Evolutionary conservation across 2,113 vertebrate genomes (phyloP).

Genomic region (Pipra filicauda): DNA sequence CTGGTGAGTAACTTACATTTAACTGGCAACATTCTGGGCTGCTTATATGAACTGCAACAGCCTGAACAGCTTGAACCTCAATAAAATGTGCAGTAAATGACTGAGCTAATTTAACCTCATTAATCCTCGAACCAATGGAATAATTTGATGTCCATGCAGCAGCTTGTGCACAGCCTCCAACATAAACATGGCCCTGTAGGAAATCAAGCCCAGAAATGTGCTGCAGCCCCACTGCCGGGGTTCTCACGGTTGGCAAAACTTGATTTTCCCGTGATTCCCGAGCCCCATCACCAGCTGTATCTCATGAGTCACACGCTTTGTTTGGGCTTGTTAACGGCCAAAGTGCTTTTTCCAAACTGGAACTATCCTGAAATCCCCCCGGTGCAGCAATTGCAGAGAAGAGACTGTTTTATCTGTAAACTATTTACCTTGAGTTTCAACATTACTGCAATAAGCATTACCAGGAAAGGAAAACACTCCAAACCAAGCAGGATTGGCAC

Average conservation of each 20-base stretch:
- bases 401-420: neutral
- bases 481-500: neutral
- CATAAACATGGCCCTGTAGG: conserved; percentile 54
- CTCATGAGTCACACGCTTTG: neutral
- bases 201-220: conserved; percentile 21
- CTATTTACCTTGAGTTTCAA: neutral
- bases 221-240: neutral
- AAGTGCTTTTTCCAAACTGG: neutral
- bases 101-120: conserved; percentile 77
- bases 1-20: conserved; percentile 73
- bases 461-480: neutral
- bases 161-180: conserved; percentile 41
- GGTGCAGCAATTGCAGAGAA: neutral
- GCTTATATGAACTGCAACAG: conserved; percentile 65
- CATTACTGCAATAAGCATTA: neutral
- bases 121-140: conserved; percentile 73
- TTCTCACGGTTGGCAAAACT: conserved; percentile 22
- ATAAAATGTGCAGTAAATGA: conserved; percentile 72
- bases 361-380: neutral
- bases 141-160: conserved; percentile 54
- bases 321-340: neutral
- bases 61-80: conserved; percentile 76
- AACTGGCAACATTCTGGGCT: conserved; percentile 73
- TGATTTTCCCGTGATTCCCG: neutral
- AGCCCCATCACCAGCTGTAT: neutral